These are phyloP conservation scores for Hirtodrosophila confusa DNA, from an alignment of 2,888 invertebrate genomes.

Conservation along the genomic window DNA sequence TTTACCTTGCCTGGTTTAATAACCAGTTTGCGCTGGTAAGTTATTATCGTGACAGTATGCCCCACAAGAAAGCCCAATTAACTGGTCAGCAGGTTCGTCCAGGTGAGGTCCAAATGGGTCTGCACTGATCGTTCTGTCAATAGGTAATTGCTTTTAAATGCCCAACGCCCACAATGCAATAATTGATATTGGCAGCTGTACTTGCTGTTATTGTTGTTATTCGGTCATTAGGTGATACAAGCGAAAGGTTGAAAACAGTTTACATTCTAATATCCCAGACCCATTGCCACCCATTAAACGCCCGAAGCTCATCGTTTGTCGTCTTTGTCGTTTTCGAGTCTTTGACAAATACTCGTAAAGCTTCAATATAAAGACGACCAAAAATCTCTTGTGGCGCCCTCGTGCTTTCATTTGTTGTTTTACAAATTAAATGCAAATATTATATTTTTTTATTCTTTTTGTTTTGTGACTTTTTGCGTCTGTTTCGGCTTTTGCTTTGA, in stretches of 20 bases:
- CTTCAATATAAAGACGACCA: neutral
- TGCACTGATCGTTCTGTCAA: slow-evolving; percentile 36
- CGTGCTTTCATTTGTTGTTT: slow-evolving; percentile 2
- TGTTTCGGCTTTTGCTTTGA: neutral
- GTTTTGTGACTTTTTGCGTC: neutral
- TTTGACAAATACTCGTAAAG: slow-evolving; percentile 18
- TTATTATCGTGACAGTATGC: neutral
- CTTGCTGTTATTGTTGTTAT: slow-evolving; percentile 1
- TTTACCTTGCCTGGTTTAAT: neutral
- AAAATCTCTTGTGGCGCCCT: slow-evolving; percentile 15
- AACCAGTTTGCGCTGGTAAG: slow-evolving; percentile 1
- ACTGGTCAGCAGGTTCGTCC: slow-evolving; percentile 25
- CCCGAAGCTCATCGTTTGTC: slow-evolving; percentile 1
- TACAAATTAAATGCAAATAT: slow-evolving; percentile 34
- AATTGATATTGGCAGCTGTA: slow-evolving; percentile 50
- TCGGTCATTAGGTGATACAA: slow-evolving; percentile 15
- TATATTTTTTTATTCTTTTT: neutral
- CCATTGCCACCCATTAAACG: neutral
- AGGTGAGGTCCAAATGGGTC: slow-evolving; percentile 15
- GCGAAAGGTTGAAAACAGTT: slow-evolving; percentile 8
- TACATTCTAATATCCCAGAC: neutral
- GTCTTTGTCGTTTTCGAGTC: slow-evolving; percentile 10
- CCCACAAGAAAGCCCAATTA: slow-evolving; percentile 11
- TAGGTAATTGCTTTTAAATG: slow-evolving; percentile 64
- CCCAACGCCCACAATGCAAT: slow-evolving; percentile 47